Conservation (phyloP, 2,888 invertebrate species). For the Griposia aprilina region DNA sequence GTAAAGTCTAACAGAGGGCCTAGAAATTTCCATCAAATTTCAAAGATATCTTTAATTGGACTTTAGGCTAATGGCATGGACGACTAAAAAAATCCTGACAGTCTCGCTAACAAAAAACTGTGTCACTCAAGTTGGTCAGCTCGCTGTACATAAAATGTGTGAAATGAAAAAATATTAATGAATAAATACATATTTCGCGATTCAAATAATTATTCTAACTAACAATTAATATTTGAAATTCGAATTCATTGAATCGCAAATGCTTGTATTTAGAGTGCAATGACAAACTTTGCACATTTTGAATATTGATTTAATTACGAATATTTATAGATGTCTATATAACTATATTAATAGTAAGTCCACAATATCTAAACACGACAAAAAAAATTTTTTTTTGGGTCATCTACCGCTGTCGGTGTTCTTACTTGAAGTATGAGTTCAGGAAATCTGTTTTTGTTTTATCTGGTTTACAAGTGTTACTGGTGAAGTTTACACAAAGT, state of each 20-base stretch:
- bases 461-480: no score
- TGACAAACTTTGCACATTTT: neutral
- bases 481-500: no score
- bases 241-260: neutral
- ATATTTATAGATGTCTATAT: neutral
- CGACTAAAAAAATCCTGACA: no score
- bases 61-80: neutral
- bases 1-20: conserved; percentile 59
- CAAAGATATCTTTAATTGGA: conserved; percentile 11
- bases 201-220: neutral
- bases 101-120: no score
- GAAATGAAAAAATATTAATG: no score
- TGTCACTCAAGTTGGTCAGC: no score
- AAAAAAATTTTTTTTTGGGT: no score
- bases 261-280: neutral
- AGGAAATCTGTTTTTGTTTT: no score
- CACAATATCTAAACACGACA: no score
- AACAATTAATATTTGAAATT: neutral
- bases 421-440: no score
- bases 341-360: neutral
- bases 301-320: neutral
- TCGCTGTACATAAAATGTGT: no score
- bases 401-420: no score
- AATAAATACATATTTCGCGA: neutral
- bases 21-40: conserved; percentile 25